Conservation (phyloP, 35 echinoderm and acorn worm species). For the Chiridota heheva region DNA sequence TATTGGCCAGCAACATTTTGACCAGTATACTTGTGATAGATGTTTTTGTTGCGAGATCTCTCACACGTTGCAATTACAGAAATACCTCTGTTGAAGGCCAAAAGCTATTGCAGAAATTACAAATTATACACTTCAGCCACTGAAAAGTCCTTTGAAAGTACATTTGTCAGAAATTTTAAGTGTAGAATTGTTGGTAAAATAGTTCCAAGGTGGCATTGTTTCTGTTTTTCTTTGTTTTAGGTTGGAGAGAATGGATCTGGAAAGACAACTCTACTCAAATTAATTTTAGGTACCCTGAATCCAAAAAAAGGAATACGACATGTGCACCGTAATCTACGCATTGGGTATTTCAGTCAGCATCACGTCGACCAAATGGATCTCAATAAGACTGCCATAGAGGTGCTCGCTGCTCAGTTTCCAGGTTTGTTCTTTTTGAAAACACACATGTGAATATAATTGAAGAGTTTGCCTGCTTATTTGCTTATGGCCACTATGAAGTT, state of each 20-base stretch:
- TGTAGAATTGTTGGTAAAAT: too few species aligned
- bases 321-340: conserved; percentile 82
- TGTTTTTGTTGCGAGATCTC: too few species aligned
- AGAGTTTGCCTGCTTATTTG: neutral
- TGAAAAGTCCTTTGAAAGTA: too few species aligned
- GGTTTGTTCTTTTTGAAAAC: conserved; percentile 31
- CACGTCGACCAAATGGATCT: conserved; percentile 91
- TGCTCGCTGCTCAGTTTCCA: conserved; percentile 72
- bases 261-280: conserved; percentile 94
- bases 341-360: conserved; percentile 97
- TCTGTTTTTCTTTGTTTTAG: conserved; percentile 19
- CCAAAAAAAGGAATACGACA: conserved; percentile 78
- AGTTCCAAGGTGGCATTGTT: too few species aligned
- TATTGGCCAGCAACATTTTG: too few species aligned
- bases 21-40: too few species aligned
- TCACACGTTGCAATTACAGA: too few species aligned
- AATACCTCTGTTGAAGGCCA: too few species aligned
- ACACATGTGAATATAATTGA: neutral
- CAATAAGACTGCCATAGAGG: conserved; percentile 76
- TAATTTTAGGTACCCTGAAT: conserved; percentile 65
- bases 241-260: conserved; percentile 98
- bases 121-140: too few species aligned
- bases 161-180: too few species aligned
- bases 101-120: too few species aligned
- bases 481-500: neutral